Conservation (phyloP, 2,797 vertebrate species). For the Nyctalus aviator region DNA sequence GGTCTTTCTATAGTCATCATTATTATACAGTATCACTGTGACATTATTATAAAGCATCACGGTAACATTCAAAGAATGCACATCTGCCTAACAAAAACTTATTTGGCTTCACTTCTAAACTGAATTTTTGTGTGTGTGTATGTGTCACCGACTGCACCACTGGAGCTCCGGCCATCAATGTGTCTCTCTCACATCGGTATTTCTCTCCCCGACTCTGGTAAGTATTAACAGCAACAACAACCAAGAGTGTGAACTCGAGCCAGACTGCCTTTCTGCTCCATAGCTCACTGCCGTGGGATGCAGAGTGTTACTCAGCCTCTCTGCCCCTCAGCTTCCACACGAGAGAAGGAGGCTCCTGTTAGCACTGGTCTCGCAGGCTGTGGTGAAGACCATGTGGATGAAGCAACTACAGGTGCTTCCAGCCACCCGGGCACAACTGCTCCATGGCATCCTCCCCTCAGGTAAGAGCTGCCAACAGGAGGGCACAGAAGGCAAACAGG, state of each 20-base stretch:
- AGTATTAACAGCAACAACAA: not conserved
- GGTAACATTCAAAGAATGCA: not conserved
- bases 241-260: not conserved
- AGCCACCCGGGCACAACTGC: not conserved
- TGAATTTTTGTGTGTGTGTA: not conserved
- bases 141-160: not conserved
- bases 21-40: too few relatives aligned
- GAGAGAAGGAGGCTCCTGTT: not conserved
- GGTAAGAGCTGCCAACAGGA: not conserved
- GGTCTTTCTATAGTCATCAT: not conserved
- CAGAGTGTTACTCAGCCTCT: not conserved
- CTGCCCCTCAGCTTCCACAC: not conserved
- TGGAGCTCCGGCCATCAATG: not conserved
- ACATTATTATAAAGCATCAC: not conserved
- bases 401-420: not conserved
- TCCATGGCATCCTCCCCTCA: not conserved
- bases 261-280: not conserved
- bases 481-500: not conserved
- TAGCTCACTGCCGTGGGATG: not conserved
- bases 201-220: not conserved
- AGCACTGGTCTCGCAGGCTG: not conserved
- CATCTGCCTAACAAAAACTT: not conserved
- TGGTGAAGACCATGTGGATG: accelerated
- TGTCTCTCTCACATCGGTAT: not conserved
- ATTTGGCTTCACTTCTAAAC: not conserved